Conservation (phyloP, 2,888 invertebrate species). For the Litoditis marina region DNA sequence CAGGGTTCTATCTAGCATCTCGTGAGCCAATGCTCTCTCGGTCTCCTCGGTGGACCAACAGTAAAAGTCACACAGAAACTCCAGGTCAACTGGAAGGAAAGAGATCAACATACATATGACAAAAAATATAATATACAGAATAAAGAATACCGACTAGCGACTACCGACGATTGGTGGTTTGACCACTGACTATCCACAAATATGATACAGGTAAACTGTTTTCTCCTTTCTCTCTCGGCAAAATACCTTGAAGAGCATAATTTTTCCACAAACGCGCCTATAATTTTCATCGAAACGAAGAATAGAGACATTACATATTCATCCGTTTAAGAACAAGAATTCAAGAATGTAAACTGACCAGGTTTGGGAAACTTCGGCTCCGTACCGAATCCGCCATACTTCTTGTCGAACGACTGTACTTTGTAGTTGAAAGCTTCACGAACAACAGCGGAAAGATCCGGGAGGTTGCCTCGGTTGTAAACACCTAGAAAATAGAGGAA, state of each 20-base stretch:
- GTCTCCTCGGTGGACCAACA: not conserved
- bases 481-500: too few relatives aligned
- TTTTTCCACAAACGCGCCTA: too few relatives aligned
- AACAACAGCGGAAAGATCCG: conserved; percentile 8
- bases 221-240: too few relatives aligned
- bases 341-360: conserved; percentile 38
- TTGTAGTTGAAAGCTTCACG: conserved; percentile 67
- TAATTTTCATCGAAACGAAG: too few relatives aligned
- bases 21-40: conserved; percentile 62
- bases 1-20: conserved; percentile 75
- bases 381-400: conserved; percentile 79
- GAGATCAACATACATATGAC: not conserved
- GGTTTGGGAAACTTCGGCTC: conserved; percentile 93
- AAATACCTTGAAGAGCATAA: too few relatives aligned
- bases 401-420: conserved; percentile 66
- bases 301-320: too few relatives aligned
- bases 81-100: conserved; percentile 73
- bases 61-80: conserved; percentile 76
- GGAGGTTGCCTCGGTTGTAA: too few relatives aligned
- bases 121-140: conserved; percentile 16
- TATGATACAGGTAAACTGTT: too few relatives aligned
- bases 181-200: too few relatives aligned
- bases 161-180: not conserved
- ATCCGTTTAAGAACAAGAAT: not conserved
- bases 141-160: too few relatives aligned